Percentiles rank a stretch among this genome's conserved stretches.
phyloP scores from a whole-genome alignment of 2,113 vertebrate species.

The Chrysemys picta region DNA sequence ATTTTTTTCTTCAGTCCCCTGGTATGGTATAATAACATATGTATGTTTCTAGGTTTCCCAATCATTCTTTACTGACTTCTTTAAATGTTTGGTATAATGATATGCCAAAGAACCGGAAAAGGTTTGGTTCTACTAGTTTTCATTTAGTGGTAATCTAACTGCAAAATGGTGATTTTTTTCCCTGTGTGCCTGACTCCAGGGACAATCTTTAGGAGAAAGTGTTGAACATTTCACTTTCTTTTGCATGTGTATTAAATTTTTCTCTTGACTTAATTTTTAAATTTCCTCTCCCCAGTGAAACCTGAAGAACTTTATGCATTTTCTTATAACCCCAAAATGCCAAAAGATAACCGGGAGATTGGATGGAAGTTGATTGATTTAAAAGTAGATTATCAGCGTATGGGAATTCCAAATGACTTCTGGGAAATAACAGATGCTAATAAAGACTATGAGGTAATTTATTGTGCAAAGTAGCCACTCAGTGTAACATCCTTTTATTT shows the following conservation, averaged over 20 bases:
- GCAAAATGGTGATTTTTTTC: accelerated
- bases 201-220: background rate
- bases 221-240: background rate
- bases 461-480: background rate
- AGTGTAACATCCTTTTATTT: background rate
- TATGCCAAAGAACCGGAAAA: background rate
- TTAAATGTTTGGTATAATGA: background rate
- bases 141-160: too few species aligned
- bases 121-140: background rate
- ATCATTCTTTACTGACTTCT: background rate
- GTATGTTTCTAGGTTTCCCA: background rate
- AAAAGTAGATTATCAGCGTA: conserved; percentile 80
- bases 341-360: conserved; percentile 77
- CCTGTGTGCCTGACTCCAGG: background rate
- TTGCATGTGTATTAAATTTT: background rate
- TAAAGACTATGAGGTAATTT: conserved; percentile 82
- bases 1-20: background rate
- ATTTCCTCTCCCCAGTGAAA: conserved; percentile 68
- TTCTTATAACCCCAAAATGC: conserved; percentile 82
- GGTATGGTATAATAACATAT: background rate
- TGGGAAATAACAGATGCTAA: conserved; percentile 84
- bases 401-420: conserved; percentile 82
- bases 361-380: conserved; percentile 83
- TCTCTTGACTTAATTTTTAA: background rate
- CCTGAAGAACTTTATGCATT: conserved; percentile 86